Percentiles rank a stretch among this genome's conserved stretches.
These are phyloP conservation scores for Varanus komodoensis DNA, from an alignment of 2,113 vertebrate species.

Conservation along the genomic window DNA sequence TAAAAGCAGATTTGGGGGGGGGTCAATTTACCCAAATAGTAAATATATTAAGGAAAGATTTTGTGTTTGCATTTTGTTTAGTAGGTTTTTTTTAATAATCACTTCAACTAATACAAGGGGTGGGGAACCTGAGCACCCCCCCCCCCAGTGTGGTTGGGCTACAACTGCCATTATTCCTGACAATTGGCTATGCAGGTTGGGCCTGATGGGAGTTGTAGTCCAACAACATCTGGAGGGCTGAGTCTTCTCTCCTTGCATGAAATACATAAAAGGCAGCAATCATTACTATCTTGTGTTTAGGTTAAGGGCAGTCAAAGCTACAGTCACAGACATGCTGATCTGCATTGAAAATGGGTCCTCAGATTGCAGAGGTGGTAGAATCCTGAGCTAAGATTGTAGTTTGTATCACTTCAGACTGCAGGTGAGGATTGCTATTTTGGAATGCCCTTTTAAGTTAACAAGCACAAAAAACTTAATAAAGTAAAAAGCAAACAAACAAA, in stretches of 20 bases:
- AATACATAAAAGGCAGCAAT: too few relatives aligned
- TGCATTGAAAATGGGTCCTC: too few relatives aligned
- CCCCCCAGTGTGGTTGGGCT: background rate
- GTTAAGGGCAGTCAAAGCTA: background rate
- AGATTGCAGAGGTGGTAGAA: too few relatives aligned
- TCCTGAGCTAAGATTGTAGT: too few relatives aligned
- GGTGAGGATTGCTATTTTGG: too few relatives aligned
- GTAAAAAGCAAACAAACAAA: too few relatives aligned
- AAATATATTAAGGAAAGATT: background rate
- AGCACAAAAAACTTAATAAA: too few relatives aligned
- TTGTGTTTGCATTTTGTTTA: too few relatives aligned
- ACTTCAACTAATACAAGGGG: background rate
- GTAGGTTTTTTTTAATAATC: background rate
- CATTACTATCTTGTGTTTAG: background rate
- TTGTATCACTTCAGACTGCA: too few relatives aligned
- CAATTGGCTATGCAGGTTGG: background rate
- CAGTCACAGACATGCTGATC: background rate
- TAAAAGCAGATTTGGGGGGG: constrained; percentile 20
- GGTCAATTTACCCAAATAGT: background rate
- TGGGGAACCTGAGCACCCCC: background rate
- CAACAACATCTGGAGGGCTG: background rate
- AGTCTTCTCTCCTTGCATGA: background rate
- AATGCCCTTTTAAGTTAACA: too few relatives aligned
- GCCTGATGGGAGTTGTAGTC: background rate
- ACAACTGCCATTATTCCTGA: background rate